phyloP scores from a whole-genome alignment of 2,113 vertebrate species.

The Psilopogon haemacephalus region DNA sequence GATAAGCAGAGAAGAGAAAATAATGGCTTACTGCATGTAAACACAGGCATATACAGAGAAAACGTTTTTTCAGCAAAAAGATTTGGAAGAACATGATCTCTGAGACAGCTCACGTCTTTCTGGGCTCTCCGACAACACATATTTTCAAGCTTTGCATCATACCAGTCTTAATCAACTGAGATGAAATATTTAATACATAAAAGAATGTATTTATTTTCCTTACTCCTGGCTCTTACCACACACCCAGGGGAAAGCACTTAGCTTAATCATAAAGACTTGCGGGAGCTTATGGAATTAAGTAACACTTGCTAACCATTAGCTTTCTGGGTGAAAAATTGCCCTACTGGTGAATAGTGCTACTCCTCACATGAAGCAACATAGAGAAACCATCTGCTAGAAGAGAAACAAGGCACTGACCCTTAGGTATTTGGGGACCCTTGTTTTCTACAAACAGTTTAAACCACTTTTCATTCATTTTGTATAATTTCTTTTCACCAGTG shows the following conservation, averaged over 20 bases:
- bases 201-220: constrained; percentile 38
- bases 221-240: constrained; percentile 30
- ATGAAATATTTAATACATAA: constrained; percentile 41
- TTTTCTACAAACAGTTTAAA: constrained; percentile 30
- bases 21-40: not conserved
- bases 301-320: constrained; percentile 51
- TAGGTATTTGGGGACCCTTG: not conserved
- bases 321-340: constrained; percentile 50
- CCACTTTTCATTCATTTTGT: constrained; percentile 30
- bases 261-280: constrained; percentile 31
- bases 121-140: constrained; percentile 9
- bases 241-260: not conserved
- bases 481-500: constrained; percentile 32
- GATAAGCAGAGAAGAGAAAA: constrained; percentile 32
- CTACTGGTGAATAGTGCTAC: constrained; percentile 20
- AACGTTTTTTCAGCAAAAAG: not conserved
- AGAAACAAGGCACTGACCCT: constrained; percentile 42
- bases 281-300: constrained; percentile 19
- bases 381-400: constrained; percentile 42
- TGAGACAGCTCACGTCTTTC: not conserved
- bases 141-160: constrained; percentile 30
- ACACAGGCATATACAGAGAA: constrained; percentile 12
- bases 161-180: constrained; percentile 16
- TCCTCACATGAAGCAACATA: constrained; percentile 32
- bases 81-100: not conserved